phyloP scores from a whole-genome alignment of 2,797 vertebrate species.

The Poecilia gillii region DNA sequence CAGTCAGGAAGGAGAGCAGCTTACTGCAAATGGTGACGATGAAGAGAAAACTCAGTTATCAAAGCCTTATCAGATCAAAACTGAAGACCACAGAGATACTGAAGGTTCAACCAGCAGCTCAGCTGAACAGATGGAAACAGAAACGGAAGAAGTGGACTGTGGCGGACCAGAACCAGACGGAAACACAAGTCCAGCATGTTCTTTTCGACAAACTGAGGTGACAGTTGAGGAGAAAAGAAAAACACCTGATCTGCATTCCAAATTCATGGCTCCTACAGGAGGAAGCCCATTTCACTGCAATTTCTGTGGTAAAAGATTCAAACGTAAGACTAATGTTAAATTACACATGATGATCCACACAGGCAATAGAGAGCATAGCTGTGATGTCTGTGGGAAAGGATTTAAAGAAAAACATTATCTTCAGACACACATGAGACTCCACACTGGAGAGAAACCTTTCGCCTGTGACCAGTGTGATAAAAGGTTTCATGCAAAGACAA shows the following conservation, averaged over 20 bases:
- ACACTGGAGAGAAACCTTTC: slow-evolving; percentile 7
- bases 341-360: slow-evolving; percentile 18
- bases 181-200: not conserved
- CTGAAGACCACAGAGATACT: not conserved
- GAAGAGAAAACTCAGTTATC: not conserved
- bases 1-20: not conserved
- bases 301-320: slow-evolving; percentile 9
- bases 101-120: not conserved
- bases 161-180: not conserved
- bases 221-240: not conserved
- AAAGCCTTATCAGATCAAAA: not conserved
- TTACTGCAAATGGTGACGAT: not conserved
- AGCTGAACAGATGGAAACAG: not conserved
- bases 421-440: not conserved
- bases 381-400: not conserved
- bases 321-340: slow-evolving; percentile 10
- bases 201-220: not conserved
- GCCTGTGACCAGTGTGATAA: slow-evolving; percentile 1
- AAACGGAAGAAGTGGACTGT: not conserved
- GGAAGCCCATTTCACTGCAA: not conserved
- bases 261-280: not conserved
- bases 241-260: not conserved
- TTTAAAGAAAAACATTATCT: slow-evolving; percentile 8
- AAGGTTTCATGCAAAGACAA: not conserved
- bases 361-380: not conserved